phyloP scores from a whole-genome alignment of 2,888 invertebrate species.

The Anaspis maculata region DNA sequence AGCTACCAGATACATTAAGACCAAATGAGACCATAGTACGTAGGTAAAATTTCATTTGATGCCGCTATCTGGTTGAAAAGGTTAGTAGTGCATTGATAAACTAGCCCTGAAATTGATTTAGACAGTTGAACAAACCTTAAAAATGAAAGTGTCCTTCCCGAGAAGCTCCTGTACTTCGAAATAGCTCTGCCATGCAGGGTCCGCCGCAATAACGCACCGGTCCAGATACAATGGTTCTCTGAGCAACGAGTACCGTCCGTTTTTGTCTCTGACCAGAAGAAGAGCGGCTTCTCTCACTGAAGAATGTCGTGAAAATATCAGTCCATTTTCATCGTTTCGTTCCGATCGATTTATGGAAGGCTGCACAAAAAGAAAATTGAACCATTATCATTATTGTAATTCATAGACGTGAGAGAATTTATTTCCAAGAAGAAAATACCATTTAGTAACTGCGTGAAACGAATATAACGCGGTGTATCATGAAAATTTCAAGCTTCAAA shows the following conservation, averaged over 20 bases:
- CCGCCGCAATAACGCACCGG: constrained; percentile 83
- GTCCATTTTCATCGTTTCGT: constrained; percentile 24
- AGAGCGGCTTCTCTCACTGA: constrained; percentile 82
- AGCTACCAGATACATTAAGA: too few species aligned
- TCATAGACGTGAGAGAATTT: too few species aligned
- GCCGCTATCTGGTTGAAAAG: too few species aligned
- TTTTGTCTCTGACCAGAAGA: constrained; percentile 81
- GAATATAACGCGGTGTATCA: too few species aligned
- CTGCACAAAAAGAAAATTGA: constrained; percentile 8
- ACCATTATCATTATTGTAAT: too few species aligned
- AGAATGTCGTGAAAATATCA: constrained; percentile 60
- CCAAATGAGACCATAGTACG: too few species aligned
- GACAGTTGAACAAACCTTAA: constrained; percentile 60
- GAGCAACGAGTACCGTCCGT: constrained; percentile 75
- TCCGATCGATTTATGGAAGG: constrained; percentile 18
- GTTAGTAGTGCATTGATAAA: too few species aligned
- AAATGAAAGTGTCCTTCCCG: constrained; percentile 87
- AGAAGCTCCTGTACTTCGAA: constrained; percentile 92
- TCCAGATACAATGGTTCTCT: constrained; percentile 87
- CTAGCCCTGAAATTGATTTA: too few species aligned
- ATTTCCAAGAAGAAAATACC: too few species aligned
- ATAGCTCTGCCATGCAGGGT: constrained; percentile 86
- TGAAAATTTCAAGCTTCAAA: too few species aligned
- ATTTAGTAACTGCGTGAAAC: too few species aligned
- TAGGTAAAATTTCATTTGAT: too few species aligned